Evolutionary conservation across 2,888 invertebrate genomes (phyloP), one percentile per base, ranked within the genome.

Genomic region (Ochropacha duplaris): DNA sequence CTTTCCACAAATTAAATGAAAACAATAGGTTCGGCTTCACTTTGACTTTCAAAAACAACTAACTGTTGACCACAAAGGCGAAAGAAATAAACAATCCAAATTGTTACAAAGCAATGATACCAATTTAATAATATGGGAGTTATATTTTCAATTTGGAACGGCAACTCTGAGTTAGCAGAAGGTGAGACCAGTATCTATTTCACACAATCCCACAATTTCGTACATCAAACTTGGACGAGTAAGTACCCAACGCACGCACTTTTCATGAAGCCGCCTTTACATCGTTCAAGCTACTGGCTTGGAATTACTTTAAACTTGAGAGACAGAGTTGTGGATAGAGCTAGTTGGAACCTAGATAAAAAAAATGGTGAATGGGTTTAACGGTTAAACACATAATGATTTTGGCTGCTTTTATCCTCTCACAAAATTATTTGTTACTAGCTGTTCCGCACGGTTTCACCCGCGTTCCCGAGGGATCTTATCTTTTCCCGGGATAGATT

Each of bases 221-320:
- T 74, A 68, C 74, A 62, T 65, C 65, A 71, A 72, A 72, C 78
- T 74, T 70, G 74, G 69, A 69, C 72, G 68, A 74, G 77, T 78
- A 80, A 83, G 83, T 78, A 77, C 78, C 66, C 65, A 60, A 57
- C 70, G 71, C 86, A 87, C 86, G 86, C 87, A 84, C 81, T 81
- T 71, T 70, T 65, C 63, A 49, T 62, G 49, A 28, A 26, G 71
- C 39, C 24, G 28, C 58, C 69, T 84, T 84, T 71, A 58, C 44
- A 68, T 16, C 22, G 4, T 12, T 5, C 49, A 26, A 60, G 61
- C 63, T 24, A 66, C 65, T 68, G 8, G 19, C n/a, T 36, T n/a
- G n/a, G 0, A 1, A 36, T 24, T 24, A 1, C 6, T 14, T 1
- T 1, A n/a, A 4, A n/a, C 36, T 5, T 34, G 34, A 34, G 14